Evolutionary conservation across 2,113 vertebrate species (phyloP).

Genomic region (Dicaeum eximium): DNA sequence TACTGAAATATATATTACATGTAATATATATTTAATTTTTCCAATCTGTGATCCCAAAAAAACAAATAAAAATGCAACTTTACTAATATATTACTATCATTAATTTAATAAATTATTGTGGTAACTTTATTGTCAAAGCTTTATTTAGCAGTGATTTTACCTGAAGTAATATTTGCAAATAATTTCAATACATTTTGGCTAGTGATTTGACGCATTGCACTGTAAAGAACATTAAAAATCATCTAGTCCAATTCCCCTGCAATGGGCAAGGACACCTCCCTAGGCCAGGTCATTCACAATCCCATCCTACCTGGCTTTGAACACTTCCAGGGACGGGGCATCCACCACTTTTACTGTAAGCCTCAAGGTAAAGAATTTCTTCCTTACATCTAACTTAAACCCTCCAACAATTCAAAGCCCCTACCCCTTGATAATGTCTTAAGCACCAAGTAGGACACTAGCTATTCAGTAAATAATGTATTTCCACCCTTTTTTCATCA

Average conservation of each 20-base stretch:
- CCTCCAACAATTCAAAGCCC: neutral
- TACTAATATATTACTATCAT: neutral
- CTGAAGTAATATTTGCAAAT: neutral
- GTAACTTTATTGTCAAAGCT: neutral
- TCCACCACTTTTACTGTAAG: neutral
- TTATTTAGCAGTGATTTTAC: neutral
- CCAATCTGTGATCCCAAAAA: neutral
- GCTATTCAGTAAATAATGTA: neutral
- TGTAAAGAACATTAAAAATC: neutral
- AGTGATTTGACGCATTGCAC: neutral
- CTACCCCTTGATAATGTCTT: neutral
- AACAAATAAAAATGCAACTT: neutral
- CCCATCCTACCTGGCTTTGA: neutral
- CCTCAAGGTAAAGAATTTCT: neutral
- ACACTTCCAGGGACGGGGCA: neutral
- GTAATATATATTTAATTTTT: neutral
- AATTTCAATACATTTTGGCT: neutral
- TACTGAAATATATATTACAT: neutral
- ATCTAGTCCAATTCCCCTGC: rapidly evolving
- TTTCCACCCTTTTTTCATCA: neutral
- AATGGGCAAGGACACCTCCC: neutral
- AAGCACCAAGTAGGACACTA: neutral
- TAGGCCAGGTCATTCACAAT: neutral
- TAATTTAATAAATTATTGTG: neutral
- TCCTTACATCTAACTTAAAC: neutral